Evolutionary conservation across 2,797 vertebrate genomes (phyloP).

Genomic region (Myoxocephalus aenaeus): DNA sequence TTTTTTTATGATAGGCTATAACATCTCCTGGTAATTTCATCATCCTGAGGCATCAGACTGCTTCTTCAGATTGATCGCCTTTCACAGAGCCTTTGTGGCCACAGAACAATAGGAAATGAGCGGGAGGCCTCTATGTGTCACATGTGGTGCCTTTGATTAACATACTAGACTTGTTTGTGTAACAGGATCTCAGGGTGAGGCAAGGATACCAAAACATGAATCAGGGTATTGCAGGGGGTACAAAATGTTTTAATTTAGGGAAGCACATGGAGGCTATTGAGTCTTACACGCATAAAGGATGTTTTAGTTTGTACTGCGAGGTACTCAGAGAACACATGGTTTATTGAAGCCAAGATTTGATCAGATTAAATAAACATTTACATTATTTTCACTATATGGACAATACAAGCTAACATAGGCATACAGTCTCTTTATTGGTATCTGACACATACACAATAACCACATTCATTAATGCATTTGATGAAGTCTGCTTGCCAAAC

Average conservation of each 20-base stretch:
- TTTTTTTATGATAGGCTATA: slow-evolving; percentile 16
- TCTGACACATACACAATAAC: background rate
- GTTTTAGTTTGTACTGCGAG: background rate
- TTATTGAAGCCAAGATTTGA: background rate
- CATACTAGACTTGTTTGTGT: slow-evolving; percentile 78
- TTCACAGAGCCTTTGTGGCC: slow-evolving; percentile 83
- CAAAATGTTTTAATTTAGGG: slow-evolving; percentile 28
- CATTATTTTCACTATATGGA: background rate
- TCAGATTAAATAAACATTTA: background rate
- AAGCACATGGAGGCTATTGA: slow-evolving; percentile 1
- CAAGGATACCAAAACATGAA: slow-evolving; percentile 68
- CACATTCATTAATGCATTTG: background rate
- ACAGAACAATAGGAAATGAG: slow-evolving; percentile 85
- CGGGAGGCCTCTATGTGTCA: slow-evolving; percentile 82
- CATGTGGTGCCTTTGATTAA: slow-evolving; percentile 86
- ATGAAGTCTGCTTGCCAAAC: slow-evolving; percentile 23
- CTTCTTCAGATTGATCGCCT: slow-evolving; percentile 80
- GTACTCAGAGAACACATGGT: background rate
- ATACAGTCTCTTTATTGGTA: background rate
- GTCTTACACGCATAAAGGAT: background rate
- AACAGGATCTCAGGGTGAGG: slow-evolving; percentile 67
- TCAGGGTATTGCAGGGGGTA: slow-evolving; percentile 27
- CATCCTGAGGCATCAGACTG: slow-evolving; percentile 71
- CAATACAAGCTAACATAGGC: background rate
- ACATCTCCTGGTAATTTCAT: slow-evolving; percentile 62